Evolutionary conservation across 2,888 invertebrate genomes (phyloP).

Genomic region (Chloromyia formosa): DNA sequence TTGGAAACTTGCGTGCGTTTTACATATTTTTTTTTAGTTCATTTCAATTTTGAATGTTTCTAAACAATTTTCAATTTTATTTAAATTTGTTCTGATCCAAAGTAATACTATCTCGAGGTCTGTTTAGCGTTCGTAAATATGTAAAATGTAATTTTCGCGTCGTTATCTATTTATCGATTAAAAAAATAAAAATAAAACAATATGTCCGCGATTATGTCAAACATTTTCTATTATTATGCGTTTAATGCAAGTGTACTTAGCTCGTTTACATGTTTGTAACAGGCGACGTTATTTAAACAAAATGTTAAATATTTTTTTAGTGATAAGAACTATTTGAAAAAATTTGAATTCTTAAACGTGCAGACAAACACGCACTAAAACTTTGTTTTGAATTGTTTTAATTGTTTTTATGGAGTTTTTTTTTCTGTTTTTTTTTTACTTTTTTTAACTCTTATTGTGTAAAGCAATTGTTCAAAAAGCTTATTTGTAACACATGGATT

Average conservation of each 20-base stretch:
- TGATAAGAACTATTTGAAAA: background rate
- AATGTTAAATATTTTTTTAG: background rate
- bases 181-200: no score
- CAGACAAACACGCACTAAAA: background rate
- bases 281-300: background rate
- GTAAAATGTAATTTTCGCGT: slow-evolving; percentile 30
- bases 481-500: background rate
- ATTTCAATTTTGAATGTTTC: no score
- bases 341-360: background rate
- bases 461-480: background rate
- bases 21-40: no score
- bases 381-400: slow-evolving; percentile 13
- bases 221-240: no score
- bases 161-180: background rate
- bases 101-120: background rate
- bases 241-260: slow-evolving; percentile 10
- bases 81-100: no score
- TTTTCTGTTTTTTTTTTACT: slow-evolving; percentile 18
- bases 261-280: slow-evolving; percentile 5
- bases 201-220: no score
- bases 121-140: slow-evolving; percentile 5
- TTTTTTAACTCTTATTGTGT: background rate
- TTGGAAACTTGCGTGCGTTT: no score
- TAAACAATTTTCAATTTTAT: no score
- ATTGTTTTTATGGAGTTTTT: background rate